A percentile compares a stretch with the other conserved stretches of the same genome.
phyloP scores from a whole-genome alignment of 2,113 vertebrate genomes.

The Pseudorectes ferrugineus region DNA sequence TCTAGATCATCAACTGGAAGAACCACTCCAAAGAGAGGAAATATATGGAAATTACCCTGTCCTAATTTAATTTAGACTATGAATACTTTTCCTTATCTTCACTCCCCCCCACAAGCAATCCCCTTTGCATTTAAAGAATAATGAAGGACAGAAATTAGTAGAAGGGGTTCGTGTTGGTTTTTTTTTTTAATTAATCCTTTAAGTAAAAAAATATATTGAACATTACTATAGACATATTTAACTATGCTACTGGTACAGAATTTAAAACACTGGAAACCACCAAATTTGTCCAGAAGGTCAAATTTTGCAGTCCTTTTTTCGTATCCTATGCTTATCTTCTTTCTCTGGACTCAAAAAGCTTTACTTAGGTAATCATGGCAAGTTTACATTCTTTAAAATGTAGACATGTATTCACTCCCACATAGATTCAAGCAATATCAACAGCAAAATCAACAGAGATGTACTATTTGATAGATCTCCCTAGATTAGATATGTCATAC shows the following conservation, averaged over 20 bases:
- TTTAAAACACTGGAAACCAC: neutral
- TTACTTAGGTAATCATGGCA: neutral
- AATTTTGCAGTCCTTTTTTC: neutral
- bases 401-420: neutral
- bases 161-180: neutral
- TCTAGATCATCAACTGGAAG: neutral
- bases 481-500: neutral
- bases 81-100: neutral
- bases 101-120: fast-evolving
- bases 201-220: neutral
- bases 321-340: neutral
- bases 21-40: neutral
- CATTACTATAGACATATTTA: neutral
- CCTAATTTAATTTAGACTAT: neutral
- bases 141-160: neutral
- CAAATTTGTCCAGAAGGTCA: neutral
- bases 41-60: neutral
- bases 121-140: neutral
- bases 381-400: neutral
- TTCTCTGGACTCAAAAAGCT: neutral
- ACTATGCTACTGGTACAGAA: neutral
- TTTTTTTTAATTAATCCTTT: neutral
- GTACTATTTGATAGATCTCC: neutral
- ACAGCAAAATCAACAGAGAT: neutral
- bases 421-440: neutral